Percentiles rank a stretch among this genome's conserved stretches.
Conservation (phyloP, 2,113 vertebrate species). For the Ramphastos sulfuratus region DNA sequence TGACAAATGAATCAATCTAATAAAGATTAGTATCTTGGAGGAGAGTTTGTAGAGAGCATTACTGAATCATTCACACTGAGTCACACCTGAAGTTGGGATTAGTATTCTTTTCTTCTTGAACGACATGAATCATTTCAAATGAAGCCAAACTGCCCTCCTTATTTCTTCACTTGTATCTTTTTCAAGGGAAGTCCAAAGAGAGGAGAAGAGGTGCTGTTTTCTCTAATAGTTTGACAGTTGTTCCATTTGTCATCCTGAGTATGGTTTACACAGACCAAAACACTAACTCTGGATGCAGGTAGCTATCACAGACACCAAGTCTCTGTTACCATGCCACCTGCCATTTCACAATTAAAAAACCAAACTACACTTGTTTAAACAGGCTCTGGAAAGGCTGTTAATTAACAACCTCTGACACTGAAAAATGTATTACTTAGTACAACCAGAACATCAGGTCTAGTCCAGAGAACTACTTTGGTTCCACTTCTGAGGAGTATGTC, state of each 20-base stretch:
- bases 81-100: not conserved
- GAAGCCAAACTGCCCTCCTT: not conserved
- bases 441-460: not conserved
- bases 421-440: not conserved
- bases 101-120: not conserved
- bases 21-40: not conserved
- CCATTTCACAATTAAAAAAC: not conserved
- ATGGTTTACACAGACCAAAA: not conserved
- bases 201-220: not conserved
- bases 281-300: not conserved
- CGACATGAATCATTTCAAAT: not conserved
- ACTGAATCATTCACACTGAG: not conserved
- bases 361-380: not conserved
- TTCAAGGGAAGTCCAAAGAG: not conserved
- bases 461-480: not conserved
- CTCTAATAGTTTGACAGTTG: not conserved
- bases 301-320: not conserved
- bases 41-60: not conserved
- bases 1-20: not conserved
- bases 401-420: not conserved
- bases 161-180: not conserved
- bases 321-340: not conserved
- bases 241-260: not conserved
- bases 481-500: not conserved
- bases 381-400: not conserved